Percentiles rank a stretch among this genome's conserved stretches.
Conservation (phyloP, 2,113 vertebrate genomes). For the Lepus americanus region DNA sequence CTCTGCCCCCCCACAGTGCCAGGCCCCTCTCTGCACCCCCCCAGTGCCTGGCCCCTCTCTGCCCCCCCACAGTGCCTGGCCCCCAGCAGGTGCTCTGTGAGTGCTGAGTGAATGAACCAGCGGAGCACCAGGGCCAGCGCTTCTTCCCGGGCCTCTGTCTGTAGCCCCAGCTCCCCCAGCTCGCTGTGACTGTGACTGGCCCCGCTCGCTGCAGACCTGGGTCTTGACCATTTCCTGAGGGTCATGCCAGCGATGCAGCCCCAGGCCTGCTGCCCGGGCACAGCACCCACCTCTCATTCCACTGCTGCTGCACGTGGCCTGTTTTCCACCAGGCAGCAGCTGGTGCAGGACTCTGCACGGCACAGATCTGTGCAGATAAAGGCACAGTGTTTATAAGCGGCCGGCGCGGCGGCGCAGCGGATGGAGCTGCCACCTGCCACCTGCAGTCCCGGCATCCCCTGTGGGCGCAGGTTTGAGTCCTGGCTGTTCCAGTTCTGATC, state of each 20-base stretch:
- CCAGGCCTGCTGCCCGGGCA: not conserved
- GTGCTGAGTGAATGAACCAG: not conserved
- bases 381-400: too few species aligned
- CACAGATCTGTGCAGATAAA: not conserved
- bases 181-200: not conserved
- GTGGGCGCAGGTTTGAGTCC: too few species aligned
- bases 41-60: too few species aligned
- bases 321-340: not conserved
- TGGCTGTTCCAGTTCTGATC: too few species aligned
- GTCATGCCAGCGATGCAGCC: not conserved
- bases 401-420: too few species aligned
- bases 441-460: too few species aligned
- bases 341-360: not conserved
- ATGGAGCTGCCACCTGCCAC: too few species aligned
- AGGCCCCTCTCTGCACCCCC: not conserved
- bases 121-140: rapidly evolving
- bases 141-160: not conserved
- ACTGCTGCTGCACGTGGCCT: not conserved
- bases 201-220: not conserved
- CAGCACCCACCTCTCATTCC: not conserved
- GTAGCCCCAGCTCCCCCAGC: not conserved
- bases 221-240: too few species aligned
- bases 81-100: not conserved
- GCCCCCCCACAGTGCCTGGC: not conserved
- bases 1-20: not conserved